phyloP scores from a whole-genome alignment of 2,888 invertebrate species.

The Epirrhoe tristata region DNA sequence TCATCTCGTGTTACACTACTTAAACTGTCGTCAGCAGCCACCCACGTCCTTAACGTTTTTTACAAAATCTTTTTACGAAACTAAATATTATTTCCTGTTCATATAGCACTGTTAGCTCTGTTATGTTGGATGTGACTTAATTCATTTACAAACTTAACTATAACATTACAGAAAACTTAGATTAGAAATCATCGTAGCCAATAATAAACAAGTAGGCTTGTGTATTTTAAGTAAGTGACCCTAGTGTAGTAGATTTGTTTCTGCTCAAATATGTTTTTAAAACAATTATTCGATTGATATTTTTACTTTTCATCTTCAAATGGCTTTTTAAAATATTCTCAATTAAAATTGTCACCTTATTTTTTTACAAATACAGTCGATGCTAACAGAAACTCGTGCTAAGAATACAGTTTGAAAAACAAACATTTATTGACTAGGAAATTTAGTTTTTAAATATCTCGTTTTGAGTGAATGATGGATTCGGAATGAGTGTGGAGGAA shows the following conservation, averaged over 20 bases:
- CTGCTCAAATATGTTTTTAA: too few species aligned
- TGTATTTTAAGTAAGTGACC: too few species aligned
- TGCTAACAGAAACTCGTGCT: slow-evolving; percentile 9
- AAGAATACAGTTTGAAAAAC: slow-evolving; percentile 70
- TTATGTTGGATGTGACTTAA: too few species aligned
- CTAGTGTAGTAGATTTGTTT: too few species aligned
- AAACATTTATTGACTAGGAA: slow-evolving; percentile 81
- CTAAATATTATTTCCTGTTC: slow-evolving; percentile 79
- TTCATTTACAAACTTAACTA: too few species aligned
- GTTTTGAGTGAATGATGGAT: slow-evolving; percentile 81
- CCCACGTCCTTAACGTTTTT: slow-evolving; percentile 76
- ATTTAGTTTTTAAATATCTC: slow-evolving; percentile 73
- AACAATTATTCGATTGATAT: too few species aligned
- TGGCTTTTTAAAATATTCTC: too few species aligned
- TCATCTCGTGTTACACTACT: slow-evolving; percentile 78
- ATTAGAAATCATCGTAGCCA: too few species aligned
- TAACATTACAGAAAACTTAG: background rate
- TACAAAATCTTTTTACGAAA: slow-evolving; percentile 71
- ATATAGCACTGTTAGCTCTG: background rate
- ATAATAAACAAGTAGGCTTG: too few species aligned
- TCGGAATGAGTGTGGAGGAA: slow-evolving; percentile 74
- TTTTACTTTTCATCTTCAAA: too few species aligned
- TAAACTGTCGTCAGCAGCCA: slow-evolving; percentile 83
- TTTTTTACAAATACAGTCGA: background rate
- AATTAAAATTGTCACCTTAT: too few species aligned